These are phyloP conservation scores for Parambassis ranga DNA, from an alignment of 2,797 vertebrate species.

Conservation along the genomic window DNA sequence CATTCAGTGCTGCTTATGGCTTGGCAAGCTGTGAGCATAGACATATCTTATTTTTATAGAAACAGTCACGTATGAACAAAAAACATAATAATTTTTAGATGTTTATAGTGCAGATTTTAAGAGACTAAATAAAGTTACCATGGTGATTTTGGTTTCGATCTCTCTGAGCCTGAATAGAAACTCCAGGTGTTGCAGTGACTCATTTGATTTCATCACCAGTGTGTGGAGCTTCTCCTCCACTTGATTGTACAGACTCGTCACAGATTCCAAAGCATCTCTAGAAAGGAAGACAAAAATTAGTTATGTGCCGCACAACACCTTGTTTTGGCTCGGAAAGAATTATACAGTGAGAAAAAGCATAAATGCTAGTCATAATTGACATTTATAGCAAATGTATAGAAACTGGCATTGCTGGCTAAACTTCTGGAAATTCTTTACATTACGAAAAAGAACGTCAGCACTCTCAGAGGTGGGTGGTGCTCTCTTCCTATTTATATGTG, in stretches of 20 bases:
- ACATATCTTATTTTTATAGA: neutral
- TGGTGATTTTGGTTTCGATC: constrained; percentile 79
- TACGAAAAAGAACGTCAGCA: no score
- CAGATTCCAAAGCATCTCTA: constrained; percentile 84
- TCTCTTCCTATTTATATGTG: no score
- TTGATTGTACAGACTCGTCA: constrained; percentile 84
- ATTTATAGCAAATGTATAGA: no score
- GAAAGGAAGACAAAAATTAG: no score
- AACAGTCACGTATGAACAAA: neutral
- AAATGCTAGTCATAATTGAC: no score
- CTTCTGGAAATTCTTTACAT: no score
- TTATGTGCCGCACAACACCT: no score
- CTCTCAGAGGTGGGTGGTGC: no score
- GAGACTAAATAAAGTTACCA: constrained; percentile 69
- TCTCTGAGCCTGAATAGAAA: constrained; percentile 80
- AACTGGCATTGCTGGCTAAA: no score
- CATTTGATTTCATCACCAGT: constrained; percentile 90
- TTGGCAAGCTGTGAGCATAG: neutral
- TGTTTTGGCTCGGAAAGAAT: no score
- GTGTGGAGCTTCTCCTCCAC: constrained; percentile 91
- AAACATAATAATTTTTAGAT: neutral
- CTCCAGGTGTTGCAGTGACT: constrained; percentile 86
- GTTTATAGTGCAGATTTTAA: neutral
- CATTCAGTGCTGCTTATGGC: neutral
- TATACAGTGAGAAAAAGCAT: no score